These are phyloP conservation scores for Argya squamiceps DNA, from an alignment of 2,797 vertebrate genomes.

Conservation along the genomic window DNA sequence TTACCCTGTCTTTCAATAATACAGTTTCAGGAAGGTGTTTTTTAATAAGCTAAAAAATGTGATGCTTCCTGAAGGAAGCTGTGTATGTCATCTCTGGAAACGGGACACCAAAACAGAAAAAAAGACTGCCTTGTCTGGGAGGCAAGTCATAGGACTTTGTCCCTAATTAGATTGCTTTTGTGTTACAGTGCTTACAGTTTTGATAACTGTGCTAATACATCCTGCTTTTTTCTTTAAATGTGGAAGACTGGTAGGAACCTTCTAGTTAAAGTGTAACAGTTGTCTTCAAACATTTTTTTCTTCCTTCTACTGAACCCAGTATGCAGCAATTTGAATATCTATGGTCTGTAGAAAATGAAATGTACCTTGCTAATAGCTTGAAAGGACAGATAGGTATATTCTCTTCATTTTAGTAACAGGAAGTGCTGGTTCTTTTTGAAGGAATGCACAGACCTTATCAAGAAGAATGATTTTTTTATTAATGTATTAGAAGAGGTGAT, in stretches of 20 bases:
- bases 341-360: neutral
- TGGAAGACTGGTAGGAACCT: neutral
- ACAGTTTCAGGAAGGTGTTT: neutral
- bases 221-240: neutral
- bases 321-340: neutral
- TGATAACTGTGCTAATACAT: neutral
- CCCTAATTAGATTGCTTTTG: neutral
- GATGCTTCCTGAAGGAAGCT: neutral
- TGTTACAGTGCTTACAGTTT: rapidly evolving
- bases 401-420: neutral
- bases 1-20: neutral
- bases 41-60: neutral
- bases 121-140: neutral
- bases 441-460: neutral
- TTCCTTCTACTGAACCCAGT: neutral
- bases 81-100: neutral
- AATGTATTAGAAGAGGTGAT: neutral
- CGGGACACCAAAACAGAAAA: neutral
- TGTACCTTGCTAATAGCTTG: neutral
- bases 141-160: neutral
- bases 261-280: neutral
- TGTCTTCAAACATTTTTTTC: neutral
- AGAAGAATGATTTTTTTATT: neutral
- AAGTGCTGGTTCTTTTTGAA: neutral
- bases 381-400: neutral